phyloP scores from a whole-genome alignment of 2,888 invertebrate genomes.

The Pteria penguin region DNA sequence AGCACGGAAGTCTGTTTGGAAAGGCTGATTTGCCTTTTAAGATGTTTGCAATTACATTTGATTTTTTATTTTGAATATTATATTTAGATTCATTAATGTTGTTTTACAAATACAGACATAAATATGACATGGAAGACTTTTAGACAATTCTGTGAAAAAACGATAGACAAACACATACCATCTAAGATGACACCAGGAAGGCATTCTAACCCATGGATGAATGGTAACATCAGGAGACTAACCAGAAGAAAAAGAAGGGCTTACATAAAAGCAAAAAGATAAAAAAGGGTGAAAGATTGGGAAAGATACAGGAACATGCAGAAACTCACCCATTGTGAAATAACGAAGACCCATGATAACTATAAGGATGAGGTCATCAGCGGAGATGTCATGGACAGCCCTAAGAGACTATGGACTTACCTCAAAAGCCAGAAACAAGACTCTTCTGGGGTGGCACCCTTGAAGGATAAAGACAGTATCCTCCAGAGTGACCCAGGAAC shows the following conservation, averaged over 20 bases:
- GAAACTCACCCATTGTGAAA: background rate
- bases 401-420: background rate
- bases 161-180: too few relatives aligned
- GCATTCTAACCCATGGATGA: too few relatives aligned
- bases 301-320: background rate
- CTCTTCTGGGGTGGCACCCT: background rate
- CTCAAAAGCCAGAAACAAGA: background rate
- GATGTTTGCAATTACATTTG: constrained; percentile 29
- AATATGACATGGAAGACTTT: too few relatives aligned
- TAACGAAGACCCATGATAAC: background rate
- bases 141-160: too few relatives aligned
- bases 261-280: background rate
- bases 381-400: background rate
- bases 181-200: constrained; percentile 10
- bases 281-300: background rate
- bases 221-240: too few relatives aligned
- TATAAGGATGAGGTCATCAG: background rate
- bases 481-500: too few relatives aligned
- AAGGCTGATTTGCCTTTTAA: constrained; percentile 35
- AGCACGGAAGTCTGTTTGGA: constrained; percentile 29
- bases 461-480: background rate
- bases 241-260: background rate
- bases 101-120: too few relatives aligned
- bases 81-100: too few relatives aligned
- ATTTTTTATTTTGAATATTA: too few relatives aligned